Percentiles rank a stretch among this genome's conserved stretches.
Evolutionary conservation across 2,888 invertebrate genomes (phyloP).

Genomic region (Machimus rusticus): DNA sequence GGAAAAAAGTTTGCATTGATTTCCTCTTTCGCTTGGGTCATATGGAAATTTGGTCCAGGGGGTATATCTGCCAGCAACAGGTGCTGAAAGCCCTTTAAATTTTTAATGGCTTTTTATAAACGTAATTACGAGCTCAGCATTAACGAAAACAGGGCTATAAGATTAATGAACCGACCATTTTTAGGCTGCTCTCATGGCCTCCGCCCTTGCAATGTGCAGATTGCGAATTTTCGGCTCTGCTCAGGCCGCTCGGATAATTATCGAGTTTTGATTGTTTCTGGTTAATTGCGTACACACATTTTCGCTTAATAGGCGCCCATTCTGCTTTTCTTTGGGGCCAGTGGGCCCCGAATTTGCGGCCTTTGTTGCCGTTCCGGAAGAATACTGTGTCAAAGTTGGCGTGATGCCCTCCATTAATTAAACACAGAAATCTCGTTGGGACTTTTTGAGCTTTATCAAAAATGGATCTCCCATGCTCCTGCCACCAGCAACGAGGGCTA

Average conservation of each 20-base stretch:
- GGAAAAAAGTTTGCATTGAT: neutral
- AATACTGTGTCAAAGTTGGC: neutral
- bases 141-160: neutral
- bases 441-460: constrained; percentile 14
- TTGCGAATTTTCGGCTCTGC: neutral
- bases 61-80: neutral
- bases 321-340: neutral
- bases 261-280: constrained; percentile 8
- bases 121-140: neutral
- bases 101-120: constrained; percentile 19
- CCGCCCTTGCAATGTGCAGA: neutral
- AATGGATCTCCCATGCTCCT: neutral
- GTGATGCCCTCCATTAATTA: neutral
- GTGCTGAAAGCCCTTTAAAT: neutral
- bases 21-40: neutral
- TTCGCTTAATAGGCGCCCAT: neutral
- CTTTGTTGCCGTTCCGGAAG: neutral
- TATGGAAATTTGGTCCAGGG: neutral
- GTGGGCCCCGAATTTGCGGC: neutral
- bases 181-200: neutral
- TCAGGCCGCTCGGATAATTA: neutral
- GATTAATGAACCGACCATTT: constrained; percentile 8
- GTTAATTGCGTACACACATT: neutral
- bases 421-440: neutral
- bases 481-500: neutral